phyloP scores from a whole-genome alignment of 2,797 vertebrate species.

The Ara ararauna region DNA sequence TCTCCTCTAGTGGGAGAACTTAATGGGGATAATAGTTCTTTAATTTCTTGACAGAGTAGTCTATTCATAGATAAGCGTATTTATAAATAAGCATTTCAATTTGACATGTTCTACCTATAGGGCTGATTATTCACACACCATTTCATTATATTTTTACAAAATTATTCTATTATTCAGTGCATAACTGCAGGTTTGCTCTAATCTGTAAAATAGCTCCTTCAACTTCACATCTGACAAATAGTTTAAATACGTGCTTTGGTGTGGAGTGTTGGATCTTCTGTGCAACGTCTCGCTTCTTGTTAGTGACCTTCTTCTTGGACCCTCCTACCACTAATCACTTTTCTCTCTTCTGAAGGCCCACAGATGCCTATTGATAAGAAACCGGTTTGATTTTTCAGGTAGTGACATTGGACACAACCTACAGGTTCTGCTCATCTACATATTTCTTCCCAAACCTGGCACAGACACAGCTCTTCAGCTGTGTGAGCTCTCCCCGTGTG shows the following conservation, averaged over 20 bases:
- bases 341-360: not conserved
- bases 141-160: not conserved
- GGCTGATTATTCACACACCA: not conserved
- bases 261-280: not conserved
- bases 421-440: not conserved
- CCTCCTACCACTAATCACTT: not conserved
- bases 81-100: not conserved
- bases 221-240: not conserved
- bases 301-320: not conserved
- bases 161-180: not conserved
- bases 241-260: not conserved
- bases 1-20: not conserved
- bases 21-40: not conserved
- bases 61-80: not conserved
- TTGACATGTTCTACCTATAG: not conserved
- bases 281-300: not conserved
- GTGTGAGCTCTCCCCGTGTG: not conserved
- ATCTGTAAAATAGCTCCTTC: not conserved
- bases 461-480: fast-evolving
- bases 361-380: not conserved
- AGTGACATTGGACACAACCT: not conserved
- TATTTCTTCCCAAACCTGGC: fast-evolving
- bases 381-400: not conserved
- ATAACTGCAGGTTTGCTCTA: not conserved
- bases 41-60: not conserved